phyloP scores from a whole-genome alignment of 2,888 invertebrate species.

The Pegoplata infirma region DNA sequence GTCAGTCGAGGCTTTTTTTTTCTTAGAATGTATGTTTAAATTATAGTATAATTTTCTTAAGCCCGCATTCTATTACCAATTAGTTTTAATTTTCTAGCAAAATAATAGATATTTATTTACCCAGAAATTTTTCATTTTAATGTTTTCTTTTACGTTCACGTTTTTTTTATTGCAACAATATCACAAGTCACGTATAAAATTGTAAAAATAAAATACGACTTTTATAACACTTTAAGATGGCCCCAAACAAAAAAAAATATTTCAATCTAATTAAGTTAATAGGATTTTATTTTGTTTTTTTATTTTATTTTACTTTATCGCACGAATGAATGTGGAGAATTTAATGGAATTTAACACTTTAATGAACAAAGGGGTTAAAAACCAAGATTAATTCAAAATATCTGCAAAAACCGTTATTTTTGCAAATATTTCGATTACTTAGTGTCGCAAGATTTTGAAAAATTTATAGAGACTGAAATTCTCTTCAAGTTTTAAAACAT shows the following conservation, averaged over 20 bases:
- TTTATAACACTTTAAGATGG: neutral
- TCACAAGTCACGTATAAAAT: constrained; percentile 2
- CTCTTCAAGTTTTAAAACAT: no score
- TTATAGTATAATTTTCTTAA: neutral
- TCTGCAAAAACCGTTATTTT: no score
- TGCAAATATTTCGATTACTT: no score
- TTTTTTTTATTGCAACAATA: neutral
- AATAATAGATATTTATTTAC: neutral
- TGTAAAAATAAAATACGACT: constrained; percentile 3
- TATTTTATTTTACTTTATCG: constrained; percentile 34
- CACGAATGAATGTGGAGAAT: constrained; percentile 5
- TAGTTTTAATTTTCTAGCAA: neutral
- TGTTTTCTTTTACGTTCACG: neutral
- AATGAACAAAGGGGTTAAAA: no score
- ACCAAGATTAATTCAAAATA: no score
- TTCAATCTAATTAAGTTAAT: constrained; percentile 59
- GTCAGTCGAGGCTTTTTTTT: neutral
- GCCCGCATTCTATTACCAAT: neutral
- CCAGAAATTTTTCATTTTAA: neutral
- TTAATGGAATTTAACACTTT: neutral
- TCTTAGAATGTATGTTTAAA: neutral
- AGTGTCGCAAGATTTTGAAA: no score
- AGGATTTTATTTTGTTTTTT: constrained; percentile 52
- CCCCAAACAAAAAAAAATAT: neutral
- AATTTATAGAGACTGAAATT: no score